Evolutionary conservation across 1,140 invertebrate species (phyloP).

Genomic region (Danaus melanippus): DNA sequence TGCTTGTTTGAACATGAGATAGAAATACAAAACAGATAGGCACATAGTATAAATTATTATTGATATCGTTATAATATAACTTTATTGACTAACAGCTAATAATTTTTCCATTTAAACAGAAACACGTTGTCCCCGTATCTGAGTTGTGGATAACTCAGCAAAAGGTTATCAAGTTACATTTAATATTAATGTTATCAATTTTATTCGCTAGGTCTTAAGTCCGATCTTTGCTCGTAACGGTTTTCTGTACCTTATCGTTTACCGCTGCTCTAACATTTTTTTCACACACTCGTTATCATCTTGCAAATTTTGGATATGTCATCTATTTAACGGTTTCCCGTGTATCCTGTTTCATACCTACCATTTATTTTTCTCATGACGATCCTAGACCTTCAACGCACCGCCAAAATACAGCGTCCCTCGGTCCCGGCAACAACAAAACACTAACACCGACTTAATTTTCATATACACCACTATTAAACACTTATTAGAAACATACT

Average conservation of each 20-base stretch:
- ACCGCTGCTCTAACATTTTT: constrained; percentile 30
- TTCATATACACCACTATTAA: constrained; percentile 41
- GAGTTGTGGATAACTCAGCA: constrained; percentile 12
- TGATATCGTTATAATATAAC: too few species aligned
- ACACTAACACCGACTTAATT: constrained; percentile 52
- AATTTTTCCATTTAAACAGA: too few species aligned
- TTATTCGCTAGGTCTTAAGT: constrained; percentile 22
- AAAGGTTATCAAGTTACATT: constrained; percentile 17
- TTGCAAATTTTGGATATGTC: constrained; percentile 1
- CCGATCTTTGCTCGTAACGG: constrained; percentile 20
- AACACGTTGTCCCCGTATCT: too few species aligned
- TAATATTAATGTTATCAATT: constrained; percentile 24
- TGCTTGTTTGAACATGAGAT: too few species aligned
- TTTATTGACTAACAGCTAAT: too few species aligned
- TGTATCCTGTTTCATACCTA: constrained; percentile 28
- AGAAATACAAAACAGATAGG: too few species aligned
- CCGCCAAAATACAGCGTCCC: constrained; percentile 62
- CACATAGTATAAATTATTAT: too few species aligned
- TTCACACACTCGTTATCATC: constrained; percentile 35
- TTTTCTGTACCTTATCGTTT: constrained; percentile 30
- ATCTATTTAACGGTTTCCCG: background rate
- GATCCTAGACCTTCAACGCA: constrained; percentile 54
- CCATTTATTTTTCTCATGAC: constrained; percentile 69
- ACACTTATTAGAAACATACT: constrained; percentile 30
- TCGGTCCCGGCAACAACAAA: constrained; percentile 56